A percentile compares a stretch with the other conserved stretches of the same genome.
phyloP scores from a whole-genome alignment of 2,888 invertebrate genomes.

The Seira sanloemensis region DNA sequence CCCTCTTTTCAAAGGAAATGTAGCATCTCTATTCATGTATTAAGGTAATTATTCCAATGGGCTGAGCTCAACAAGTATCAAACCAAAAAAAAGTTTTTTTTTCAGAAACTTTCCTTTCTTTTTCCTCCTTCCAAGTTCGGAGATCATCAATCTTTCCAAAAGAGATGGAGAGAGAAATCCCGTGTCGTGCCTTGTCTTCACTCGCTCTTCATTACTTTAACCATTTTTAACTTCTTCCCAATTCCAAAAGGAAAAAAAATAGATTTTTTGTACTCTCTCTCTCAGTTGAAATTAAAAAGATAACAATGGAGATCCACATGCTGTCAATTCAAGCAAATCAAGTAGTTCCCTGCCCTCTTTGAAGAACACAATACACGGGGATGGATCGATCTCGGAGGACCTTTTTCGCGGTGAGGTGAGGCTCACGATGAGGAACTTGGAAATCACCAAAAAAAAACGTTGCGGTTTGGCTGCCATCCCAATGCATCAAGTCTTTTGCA shows the following conservation, averaged over 20 bases:
- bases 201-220: constrained; percentile 10
- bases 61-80: not conserved
- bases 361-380: not conserved
- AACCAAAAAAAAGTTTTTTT: too few species aligned
- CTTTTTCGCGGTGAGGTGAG: not conserved
- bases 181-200: not conserved
- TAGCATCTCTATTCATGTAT: constrained; percentile 47
- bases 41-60: constrained; percentile 48
- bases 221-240: constrained; percentile 10
- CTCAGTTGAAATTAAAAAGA: constrained; percentile 10
- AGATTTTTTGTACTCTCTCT: not conserved
- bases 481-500: too few species aligned
- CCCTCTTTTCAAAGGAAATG: constrained; percentile 40
- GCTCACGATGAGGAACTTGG: too few species aligned
- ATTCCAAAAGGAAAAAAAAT: constrained; percentile 16
- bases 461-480: too few species aligned
- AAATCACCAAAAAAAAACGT: not conserved
- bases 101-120: constrained; percentile 29
- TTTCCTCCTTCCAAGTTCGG: constrained; percentile 2
- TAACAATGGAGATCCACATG: constrained; percentile 40
- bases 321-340: constrained; percentile 55
- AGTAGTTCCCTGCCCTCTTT: constrained; percentile 34
- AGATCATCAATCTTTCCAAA: constrained; percentile 11
- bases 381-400: constrained; percentile 11
- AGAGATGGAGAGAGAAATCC: too few species aligned